phyloP scores from a whole-genome alignment of 1,140 invertebrate genomes.

The Gerris buenoi region DNA sequence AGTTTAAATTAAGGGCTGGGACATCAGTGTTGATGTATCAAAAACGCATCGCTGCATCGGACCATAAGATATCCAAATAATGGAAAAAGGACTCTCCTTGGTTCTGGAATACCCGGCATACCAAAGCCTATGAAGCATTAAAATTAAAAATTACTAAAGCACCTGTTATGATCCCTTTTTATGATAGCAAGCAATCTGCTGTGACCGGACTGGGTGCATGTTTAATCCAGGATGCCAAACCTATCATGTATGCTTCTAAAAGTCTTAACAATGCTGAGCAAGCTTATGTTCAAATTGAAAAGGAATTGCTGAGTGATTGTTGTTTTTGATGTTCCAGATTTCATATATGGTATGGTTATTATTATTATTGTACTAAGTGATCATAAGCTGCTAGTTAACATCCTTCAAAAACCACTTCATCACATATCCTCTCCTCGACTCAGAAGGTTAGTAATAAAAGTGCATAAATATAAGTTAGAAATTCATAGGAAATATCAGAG shows the following conservation, averaged over 20 bases:
- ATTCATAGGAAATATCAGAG: too few relatives aligned
- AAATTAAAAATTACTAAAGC: slow-evolving; percentile 19
- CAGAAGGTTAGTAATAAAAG: slow-evolving; percentile 16
- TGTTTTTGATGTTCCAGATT: slow-evolving; percentile 22
- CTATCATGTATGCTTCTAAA: slow-evolving; percentile 27
- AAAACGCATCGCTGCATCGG: too few relatives aligned
- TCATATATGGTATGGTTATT: slow-evolving; percentile 24
- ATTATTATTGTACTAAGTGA: slow-evolving; percentile 22
- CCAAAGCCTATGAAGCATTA: slow-evolving; percentile 17
- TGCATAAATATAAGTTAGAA: slow-evolving; percentile 22
- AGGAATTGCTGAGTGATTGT: slow-evolving; percentile 26
- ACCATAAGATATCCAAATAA: too few relatives aligned
- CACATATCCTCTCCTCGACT: slow-evolving; percentile 23
- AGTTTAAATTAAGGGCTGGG: too few relatives aligned
- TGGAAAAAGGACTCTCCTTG: slow-evolving; percentile 20
- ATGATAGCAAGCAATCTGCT: slow-evolving; percentile 19
- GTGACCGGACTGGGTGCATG: slow-evolving; percentile 22
- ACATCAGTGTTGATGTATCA: too few relatives aligned
- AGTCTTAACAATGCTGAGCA: background rate
- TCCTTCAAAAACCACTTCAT: slow-evolving; percentile 31
- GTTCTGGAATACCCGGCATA: slow-evolving; percentile 17
- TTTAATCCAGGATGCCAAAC: slow-evolving; percentile 25
- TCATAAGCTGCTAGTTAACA: slow-evolving; percentile 30
- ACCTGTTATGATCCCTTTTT: slow-evolving; percentile 21
- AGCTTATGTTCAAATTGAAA: slow-evolving; percentile 27